A percentile compares a stretch with the other conserved stretches of the same genome.
Evolutionary conservation across 2,888 invertebrate species (phyloP).

Genomic region (Melinaea menophilus): DNA sequence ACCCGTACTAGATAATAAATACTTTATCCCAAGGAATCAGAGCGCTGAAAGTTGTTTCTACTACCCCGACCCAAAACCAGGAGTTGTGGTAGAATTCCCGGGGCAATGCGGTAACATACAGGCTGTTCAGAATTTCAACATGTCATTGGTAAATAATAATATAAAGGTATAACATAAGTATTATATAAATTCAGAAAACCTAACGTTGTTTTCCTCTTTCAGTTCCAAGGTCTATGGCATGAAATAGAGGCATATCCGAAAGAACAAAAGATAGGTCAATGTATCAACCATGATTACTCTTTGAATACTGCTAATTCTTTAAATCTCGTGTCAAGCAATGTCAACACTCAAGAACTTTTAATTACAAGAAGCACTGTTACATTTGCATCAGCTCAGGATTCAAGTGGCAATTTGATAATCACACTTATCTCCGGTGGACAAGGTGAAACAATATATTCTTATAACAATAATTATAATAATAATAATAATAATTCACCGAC

Average conservation of each 20-base stretch:
- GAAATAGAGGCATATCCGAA: slow-evolving; percentile 43
- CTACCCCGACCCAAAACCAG: slow-evolving; percentile 43
- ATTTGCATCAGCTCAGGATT: slow-evolving; percentile 30
- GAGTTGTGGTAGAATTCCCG: slow-evolving; percentile 44
- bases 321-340: slow-evolving; percentile 43
- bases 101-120: slow-evolving; percentile 46
- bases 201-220: slow-evolving; percentile 16
- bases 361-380: slow-evolving; percentile 39
- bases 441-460: slow-evolving; percentile 40
- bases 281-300: slow-evolving; percentile 48
- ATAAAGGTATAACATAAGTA: background rate
- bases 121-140: slow-evolving; percentile 35
- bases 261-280: slow-evolving; percentile 49
- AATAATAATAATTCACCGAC: no score
- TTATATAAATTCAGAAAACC: background rate
- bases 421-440: slow-evolving; percentile 38
- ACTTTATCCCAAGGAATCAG: slow-evolving; percentile 42
- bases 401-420: slow-evolving; percentile 48
- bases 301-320: slow-evolving; percentile 35
- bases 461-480: no score
- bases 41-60: slow-evolving; percentile 47
- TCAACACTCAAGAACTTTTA: slow-evolving; percentile 45
- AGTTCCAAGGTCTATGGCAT: slow-evolving; percentile 40
- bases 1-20: slow-evolving; percentile 45
- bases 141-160: slow-evolving; percentile 22